phyloP scores from a whole-genome alignment of 2,797 vertebrate species.

The Hippocampus kuda region DNA sequence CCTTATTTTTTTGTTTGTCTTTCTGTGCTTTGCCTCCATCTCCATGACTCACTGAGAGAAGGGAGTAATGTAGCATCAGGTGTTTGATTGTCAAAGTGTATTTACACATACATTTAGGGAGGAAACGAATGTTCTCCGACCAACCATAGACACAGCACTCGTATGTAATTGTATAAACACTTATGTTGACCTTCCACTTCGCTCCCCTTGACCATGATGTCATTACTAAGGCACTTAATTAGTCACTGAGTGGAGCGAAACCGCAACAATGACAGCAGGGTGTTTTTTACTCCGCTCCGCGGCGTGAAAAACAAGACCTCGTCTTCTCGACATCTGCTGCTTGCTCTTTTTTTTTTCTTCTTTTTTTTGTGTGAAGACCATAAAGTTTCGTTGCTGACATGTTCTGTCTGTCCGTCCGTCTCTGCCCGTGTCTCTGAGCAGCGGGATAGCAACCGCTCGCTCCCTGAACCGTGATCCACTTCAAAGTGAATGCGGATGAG shows the following conservation, averaged over 20 bases:
- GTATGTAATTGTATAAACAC: slow-evolving; percentile 48
- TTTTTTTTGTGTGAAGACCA: neutral
- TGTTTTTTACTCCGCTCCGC: neutral
- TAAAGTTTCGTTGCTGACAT: neutral
- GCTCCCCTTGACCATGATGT: slow-evolving; percentile 46
- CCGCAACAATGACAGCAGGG: neutral
- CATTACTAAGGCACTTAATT: slow-evolving; percentile 55
- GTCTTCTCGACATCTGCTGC: slow-evolving; percentile 1
- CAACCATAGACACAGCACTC: slow-evolving; percentile 39
- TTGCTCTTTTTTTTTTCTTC: neutral
- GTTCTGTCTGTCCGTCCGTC: neutral
- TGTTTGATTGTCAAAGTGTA: slow-evolving; percentile 54
- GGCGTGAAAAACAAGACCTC: neutral
- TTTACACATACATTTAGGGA: slow-evolving; percentile 42
- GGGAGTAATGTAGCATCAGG: slow-evolving; percentile 60
- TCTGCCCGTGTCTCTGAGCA: neutral
- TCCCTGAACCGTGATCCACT: slow-evolving; percentile 60
- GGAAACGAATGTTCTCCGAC: slow-evolving; percentile 48
- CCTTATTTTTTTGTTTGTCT: neutral
- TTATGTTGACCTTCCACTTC: slow-evolving; percentile 44
- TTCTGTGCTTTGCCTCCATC: slow-evolving; percentile 20
- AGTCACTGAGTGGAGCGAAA: slow-evolving; percentile 29
- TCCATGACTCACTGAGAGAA: slow-evolving; percentile 37
- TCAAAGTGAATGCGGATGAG: slow-evolving; percentile 60
- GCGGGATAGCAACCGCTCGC: slow-evolving; percentile 59